Conservation (phyloP, 2,797 vertebrate genomes). For the Phylloscopus collybita region DNA sequence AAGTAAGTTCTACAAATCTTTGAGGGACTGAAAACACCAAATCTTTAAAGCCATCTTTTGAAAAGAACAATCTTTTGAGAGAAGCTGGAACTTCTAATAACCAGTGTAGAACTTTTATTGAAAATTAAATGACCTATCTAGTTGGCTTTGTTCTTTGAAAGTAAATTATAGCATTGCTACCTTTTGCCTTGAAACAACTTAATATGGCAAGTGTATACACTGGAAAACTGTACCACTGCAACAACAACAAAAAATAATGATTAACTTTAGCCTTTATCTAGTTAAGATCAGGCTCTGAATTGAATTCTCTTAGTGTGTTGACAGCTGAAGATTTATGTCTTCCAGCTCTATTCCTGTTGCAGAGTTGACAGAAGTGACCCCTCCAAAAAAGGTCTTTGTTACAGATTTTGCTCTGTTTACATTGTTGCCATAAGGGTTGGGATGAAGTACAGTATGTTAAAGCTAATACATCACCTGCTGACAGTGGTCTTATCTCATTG, state of each 20-base stretch:
- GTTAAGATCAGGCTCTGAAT: conserved; percentile 52
- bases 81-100: not conserved
- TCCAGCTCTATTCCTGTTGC: conserved; percentile 27
- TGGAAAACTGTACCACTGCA: not conserved
- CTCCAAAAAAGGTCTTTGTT: conserved; percentile 67
- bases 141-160: not conserved
- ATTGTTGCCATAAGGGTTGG: conserved; percentile 63
- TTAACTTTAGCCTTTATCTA: conserved; percentile 47
- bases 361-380: conserved; percentile 63
- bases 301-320: conserved; percentile 56
- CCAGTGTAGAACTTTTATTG: not conserved
- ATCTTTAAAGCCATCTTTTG: not conserved
- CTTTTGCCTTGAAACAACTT: conserved; percentile 19
- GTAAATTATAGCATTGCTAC: not conserved
- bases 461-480: conserved; percentile 73
- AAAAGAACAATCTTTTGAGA: not conserved
- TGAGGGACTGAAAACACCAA: not conserved
- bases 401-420: conserved; percentile 65
- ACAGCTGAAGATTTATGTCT: conserved; percentile 72
- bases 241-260: not conserved
- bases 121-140: not conserved
- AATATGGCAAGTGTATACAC: not conserved
- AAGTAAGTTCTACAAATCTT: not conserved
- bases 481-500: conserved; percentile 63
- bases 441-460: conserved; percentile 75